Evolutionary conservation across 2,113 vertebrate species (phyloP).

Genomic region (Brachypodius melanocephalos): DNA sequence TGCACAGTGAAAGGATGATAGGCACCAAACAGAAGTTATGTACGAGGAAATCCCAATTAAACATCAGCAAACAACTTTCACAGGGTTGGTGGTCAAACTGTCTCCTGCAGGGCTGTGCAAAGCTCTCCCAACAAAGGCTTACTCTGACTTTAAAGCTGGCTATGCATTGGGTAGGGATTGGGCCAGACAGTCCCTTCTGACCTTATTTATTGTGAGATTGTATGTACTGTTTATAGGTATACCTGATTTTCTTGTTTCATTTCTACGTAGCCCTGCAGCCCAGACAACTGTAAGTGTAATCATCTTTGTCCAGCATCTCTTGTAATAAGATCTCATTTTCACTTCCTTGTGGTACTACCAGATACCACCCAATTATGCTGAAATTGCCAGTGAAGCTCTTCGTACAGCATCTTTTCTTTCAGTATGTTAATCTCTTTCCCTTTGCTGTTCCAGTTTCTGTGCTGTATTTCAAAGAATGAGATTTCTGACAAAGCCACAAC

Average conservation of each 20-base stretch:
- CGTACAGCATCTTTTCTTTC: not conserved
- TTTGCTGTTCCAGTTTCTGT: rapidly evolving
- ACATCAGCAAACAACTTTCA: not conserved
- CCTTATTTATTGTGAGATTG: not conserved
- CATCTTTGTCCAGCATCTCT: not conserved
- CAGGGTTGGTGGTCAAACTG: not conserved
- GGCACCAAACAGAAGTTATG: not conserved
- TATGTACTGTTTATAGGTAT: not conserved
- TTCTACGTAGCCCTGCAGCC: not conserved
- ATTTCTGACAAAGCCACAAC: not conserved
- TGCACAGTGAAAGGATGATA: not conserved
- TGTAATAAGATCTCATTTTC: not conserved
- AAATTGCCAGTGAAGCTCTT: not conserved
- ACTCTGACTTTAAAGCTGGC: not conserved
- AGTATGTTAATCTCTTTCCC: not conserved
- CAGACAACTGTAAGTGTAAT: not conserved
- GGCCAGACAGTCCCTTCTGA: not conserved
- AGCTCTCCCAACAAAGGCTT: not conserved
- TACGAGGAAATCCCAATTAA: not conserved
- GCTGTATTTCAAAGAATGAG: not conserved
- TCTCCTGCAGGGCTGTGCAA: not conserved
- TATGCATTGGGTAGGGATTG: not conserved
- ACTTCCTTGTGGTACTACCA: not conserved
- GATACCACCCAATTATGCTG: not conserved
- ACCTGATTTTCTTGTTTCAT: not conserved